Percentiles rank a stretch among this genome's conserved stretches.
Conservation (phyloP, 2,113 vertebrate genomes). For the Phyllostomus hastatus region DNA sequence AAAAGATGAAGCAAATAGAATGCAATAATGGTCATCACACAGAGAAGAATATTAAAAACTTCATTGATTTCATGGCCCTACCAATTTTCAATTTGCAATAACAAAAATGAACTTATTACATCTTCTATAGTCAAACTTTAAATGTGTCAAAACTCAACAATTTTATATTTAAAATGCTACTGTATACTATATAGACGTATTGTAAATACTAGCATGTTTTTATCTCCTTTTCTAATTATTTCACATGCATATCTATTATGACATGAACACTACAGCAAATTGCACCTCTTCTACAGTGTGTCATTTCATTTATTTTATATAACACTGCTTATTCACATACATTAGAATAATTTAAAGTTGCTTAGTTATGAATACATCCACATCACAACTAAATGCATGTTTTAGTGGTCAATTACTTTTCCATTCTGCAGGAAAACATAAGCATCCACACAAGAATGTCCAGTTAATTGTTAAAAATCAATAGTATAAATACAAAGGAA, state of each 20-base stretch:
- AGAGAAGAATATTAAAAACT: neutral
- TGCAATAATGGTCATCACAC: neutral
- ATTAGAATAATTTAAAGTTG: neutral
- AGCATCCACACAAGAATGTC: neutral
- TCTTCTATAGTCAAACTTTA: neutral
- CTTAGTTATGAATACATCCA: neutral
- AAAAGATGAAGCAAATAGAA: neutral
- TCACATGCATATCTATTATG: neutral
- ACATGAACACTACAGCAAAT: neutral
- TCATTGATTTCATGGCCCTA: neutral
- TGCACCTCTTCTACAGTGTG: neutral
- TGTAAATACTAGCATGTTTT: neutral
- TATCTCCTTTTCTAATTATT: neutral
- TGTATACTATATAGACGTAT: neutral
- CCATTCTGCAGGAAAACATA: neutral
- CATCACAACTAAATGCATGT: neutral
- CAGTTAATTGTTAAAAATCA: neutral
- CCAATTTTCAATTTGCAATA: neutral
- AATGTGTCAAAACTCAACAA: neutral
- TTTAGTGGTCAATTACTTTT: conserved; percentile 14
- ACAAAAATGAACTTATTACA: neutral
- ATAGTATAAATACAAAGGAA: neutral
- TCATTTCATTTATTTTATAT: neutral
- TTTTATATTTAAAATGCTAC: neutral
- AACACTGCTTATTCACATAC: neutral